These are phyloP conservation scores for Drosophila borborema DNA, from an alignment of 2,888 invertebrate genomes.

Conservation along the genomic window DNA sequence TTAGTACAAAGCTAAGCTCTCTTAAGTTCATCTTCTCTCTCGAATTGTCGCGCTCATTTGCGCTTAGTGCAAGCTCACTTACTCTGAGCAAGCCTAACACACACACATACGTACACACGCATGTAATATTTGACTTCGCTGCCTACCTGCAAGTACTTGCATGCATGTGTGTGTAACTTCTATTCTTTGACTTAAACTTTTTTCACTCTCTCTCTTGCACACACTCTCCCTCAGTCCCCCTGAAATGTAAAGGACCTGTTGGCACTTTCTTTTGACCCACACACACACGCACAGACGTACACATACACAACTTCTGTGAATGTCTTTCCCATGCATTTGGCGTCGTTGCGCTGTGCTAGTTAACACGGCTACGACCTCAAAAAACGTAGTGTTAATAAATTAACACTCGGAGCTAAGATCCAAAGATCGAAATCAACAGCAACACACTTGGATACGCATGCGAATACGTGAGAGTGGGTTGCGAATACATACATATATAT, in stretches of 20 bases:
- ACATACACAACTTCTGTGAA: neutral
- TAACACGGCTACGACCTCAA: constrained; percentile 26
- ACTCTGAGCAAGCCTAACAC: no score
- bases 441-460: constrained; percentile 15
- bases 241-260: constrained; percentile 9
- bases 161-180: no score
- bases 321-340: constrained; percentile 14
- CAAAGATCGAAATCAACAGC: constrained; percentile 49
- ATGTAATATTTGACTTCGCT: no score
- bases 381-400: constrained; percentile 52
- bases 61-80: no score
- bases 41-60: no score
- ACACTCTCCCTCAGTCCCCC: no score
- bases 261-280: constrained; percentile 8
- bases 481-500: constrained; percentile 42
- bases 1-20: no score
- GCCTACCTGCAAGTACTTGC: no score
- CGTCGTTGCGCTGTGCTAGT: constrained; percentile 11
- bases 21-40: no score
- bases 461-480: constrained; percentile 3
- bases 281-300: neutral
- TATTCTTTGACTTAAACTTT: no score
- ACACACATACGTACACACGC: no score
- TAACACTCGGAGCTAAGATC: constrained; percentile 41
- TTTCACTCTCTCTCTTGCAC: neutral